Evolutionary conservation across 2,888 invertebrate species (phyloP), one percentile per base, ranked within the genome.

Genomic region (Diaprepes abbreviatus): DNA sequence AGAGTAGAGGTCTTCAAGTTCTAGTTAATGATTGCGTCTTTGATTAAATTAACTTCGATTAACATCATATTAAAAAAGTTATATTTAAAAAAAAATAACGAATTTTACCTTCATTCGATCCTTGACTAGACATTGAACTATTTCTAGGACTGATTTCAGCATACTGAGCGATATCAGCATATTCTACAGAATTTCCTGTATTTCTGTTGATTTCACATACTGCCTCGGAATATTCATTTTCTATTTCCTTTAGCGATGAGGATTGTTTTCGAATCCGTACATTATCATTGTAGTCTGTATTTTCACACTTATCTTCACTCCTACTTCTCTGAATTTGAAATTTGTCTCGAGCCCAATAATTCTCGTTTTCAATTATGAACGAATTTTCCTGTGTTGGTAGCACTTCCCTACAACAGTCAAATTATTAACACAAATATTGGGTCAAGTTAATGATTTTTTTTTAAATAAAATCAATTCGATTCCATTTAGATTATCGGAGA

Each of bases 231-330:
- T 64, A 69, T 3, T 64, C 28, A 36, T 69, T 58, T 17, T 69
- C 69, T 35, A 21, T 40, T 21, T 57, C 16, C 6, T 24, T 24
- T 12, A n/a, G 10, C 9, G 54, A 16, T 17, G 7, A 7, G 7
- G 17, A 38, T 17, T 24, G 19, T 5, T 48, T 48, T 45, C 17
- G 12, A 21, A 48, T 35, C 33, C n/a, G 55, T 12, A n/a, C 12
- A 16, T 65, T 70, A 17, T 70, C 66, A 17, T 70, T 70, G 35
- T 36, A 57, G 14, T 70, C 70, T n/a, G 66, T 70, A 16, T n/a
- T 43, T 54, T 62, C 48, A 19, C 43, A 67, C 7, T 38, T 16
- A 31, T 31, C 9, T 21, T 33, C 35, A 7, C 16, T 14, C n/a
- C 16, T 14, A 17, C 16, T 38, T n/a, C 12, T 52, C n/a, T 17